A percentile compares a stretch with the other conserved stretches of the same genome.
Evolutionary conservation across 2,797 vertebrate genomes (phyloP).

Genomic region (Channallabes apus): DNA sequence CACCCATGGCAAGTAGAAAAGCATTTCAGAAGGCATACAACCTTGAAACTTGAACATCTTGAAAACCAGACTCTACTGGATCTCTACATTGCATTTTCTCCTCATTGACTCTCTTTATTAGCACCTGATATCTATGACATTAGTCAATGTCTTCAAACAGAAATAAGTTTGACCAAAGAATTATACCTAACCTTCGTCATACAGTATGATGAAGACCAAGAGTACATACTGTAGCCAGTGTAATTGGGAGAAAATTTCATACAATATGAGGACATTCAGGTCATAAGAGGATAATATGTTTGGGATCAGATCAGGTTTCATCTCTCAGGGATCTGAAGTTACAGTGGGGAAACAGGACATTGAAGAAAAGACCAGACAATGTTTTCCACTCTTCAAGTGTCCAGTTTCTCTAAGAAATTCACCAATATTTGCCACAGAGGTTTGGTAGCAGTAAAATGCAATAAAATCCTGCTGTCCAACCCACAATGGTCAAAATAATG

Average conservation of each 20-base stretch:
- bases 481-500: constrained; percentile 39
- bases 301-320: not conserved
- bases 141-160: too few species aligned
- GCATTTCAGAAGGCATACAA: not conserved
- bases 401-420: not conserved
- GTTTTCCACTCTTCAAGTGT: not conserved
- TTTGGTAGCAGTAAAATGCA: not conserved
- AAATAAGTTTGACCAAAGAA: too few species aligned
- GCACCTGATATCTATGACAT: too few species aligned
- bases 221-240: too few species aligned
- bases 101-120: too few species aligned
- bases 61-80: too few species aligned
- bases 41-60: not conserved
- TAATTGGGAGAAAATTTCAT: too few species aligned
- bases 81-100: too few species aligned
- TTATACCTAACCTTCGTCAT: too few species aligned
- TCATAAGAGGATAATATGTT: too few species aligned
- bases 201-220: too few species aligned
- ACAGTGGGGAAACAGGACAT: not conserved
- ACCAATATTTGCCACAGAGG: not conserved
- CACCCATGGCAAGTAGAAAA: not conserved
- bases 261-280: too few species aligned
- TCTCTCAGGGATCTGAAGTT: not conserved
- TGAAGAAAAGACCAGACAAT: not conserved
- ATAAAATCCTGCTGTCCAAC: constrained; percentile 4